Conservation (phyloP, 2,113 vertebrate species). For the Notiomystis cincta region DNA sequence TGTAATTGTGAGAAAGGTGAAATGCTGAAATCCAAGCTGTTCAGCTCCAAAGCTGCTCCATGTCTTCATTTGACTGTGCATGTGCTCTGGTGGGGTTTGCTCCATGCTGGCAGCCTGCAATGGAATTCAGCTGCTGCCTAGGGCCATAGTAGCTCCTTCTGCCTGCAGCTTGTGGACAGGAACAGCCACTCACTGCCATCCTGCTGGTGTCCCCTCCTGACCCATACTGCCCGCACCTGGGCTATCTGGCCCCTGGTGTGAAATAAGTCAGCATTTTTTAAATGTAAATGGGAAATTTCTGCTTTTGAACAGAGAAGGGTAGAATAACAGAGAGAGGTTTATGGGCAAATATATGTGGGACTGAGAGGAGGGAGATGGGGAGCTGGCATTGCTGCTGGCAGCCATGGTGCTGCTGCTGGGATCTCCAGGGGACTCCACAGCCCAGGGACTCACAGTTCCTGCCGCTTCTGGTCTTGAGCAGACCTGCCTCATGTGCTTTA, state of each 20-base stretch:
- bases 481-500: not conserved
- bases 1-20: not conserved
- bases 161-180: not conserved
- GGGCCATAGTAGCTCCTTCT: not conserved
- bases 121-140: not conserved
- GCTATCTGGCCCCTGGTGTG: not conserved
- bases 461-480: not conserved
- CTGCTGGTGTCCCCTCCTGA: not conserved
- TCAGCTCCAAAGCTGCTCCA: not conserved
- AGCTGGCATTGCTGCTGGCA: not conserved
- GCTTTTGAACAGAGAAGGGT: not conserved
- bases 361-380: not conserved
- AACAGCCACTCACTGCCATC: not conserved
- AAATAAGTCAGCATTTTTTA: rapidly evolving
- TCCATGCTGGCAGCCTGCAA: not conserved
- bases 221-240: not conserved
- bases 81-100: not conserved
- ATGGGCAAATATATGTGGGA: not conserved
- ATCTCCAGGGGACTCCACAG: not conserved
- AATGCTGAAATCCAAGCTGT: not conserved
- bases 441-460: not conserved
- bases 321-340: not conserved
- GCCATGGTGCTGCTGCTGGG: not conserved
- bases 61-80: not conserved
- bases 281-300: not conserved